A percentile compares a stretch with the other conserved stretches of the same genome.
phyloP scores from a whole-genome alignment of 2,113 vertebrate genomes.

The Diphyllodes magnificus region DNA sequence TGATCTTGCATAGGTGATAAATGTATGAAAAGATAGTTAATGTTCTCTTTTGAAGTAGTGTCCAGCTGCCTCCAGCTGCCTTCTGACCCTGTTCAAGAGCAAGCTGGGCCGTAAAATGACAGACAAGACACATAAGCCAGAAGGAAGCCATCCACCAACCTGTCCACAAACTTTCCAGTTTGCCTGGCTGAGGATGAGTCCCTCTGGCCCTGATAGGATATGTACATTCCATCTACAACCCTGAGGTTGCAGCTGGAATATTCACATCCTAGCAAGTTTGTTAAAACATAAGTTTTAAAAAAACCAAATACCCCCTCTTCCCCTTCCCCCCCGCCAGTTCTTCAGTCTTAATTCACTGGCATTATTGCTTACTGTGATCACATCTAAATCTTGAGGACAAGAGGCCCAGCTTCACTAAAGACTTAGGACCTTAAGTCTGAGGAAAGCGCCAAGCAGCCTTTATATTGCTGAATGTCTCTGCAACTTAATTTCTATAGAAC shows the following conservation, averaged over 20 bases:
- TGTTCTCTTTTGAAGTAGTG: background rate
- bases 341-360: background rate
- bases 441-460: background rate
- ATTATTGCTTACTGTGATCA: background rate
- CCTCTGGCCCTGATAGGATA: background rate
- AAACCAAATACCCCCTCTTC: rapidly evolving
- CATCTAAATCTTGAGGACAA: background rate
- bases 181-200: background rate
- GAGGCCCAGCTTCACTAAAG: background rate
- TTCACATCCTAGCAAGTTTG: background rate
- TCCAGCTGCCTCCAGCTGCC: background rate
- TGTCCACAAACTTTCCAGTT: background rate
- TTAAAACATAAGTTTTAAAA: background rate
- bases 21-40: background rate
- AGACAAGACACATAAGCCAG: background rate
- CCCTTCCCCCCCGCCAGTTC: rapidly evolving
- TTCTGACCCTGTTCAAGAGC: background rate
- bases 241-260: background rate
- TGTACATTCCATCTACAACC: background rate
- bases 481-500: background rate
- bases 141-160: background rate
- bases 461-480: background rate
- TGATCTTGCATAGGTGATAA: background rate
- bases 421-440: background rate
- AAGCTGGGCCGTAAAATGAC: background rate